phyloP scores from a whole-genome alignment of 2,888 invertebrate genomes.

The Eupithecia dodoneata region DNA sequence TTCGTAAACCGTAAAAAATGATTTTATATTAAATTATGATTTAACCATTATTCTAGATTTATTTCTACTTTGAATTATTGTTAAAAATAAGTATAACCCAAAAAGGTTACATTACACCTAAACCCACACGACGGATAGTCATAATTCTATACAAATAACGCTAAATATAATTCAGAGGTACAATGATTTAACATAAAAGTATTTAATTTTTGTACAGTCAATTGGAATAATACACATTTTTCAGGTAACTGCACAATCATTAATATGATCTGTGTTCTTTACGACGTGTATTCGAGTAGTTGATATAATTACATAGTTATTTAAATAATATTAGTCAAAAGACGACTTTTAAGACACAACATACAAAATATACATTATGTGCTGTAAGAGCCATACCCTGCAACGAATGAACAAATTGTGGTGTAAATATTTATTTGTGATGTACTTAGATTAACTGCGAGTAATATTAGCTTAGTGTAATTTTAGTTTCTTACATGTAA shows the following conservation, averaged over 20 bases:
- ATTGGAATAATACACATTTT: background rate
- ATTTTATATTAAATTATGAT: constrained; percentile 3
- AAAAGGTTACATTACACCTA: constrained; percentile 43
- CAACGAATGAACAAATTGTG: constrained; percentile 34
- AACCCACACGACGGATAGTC: constrained; percentile 38
- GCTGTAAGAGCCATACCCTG: constrained; percentile 31
- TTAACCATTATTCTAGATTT: constrained; percentile 16
- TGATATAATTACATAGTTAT: constrained; percentile 3
- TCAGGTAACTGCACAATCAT: constrained; percentile 13
- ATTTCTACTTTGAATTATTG: constrained; percentile 24
- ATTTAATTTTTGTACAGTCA: background rate
- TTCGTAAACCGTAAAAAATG: background rate
- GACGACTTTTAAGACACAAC: constrained; percentile 17
- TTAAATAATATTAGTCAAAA: constrained; percentile 27
- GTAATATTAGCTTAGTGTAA: background rate
- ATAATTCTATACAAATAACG: constrained; percentile 27
- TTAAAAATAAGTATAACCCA: constrained; percentile 35
- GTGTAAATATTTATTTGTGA: constrained; percentile 18
- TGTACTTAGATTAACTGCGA: constrained; percentile 15
- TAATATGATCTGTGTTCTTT: constrained; percentile 29
- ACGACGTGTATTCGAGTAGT: constrained; percentile 37
- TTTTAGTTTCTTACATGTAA: constrained; percentile 1
- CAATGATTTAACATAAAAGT: constrained; percentile 10
- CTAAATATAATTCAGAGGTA: constrained; percentile 13
- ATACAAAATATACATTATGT: constrained; percentile 26